Evolutionary conservation across 2,113 vertebrate species (phyloP).

Genomic region (Protomyctophum bolini): DNA sequence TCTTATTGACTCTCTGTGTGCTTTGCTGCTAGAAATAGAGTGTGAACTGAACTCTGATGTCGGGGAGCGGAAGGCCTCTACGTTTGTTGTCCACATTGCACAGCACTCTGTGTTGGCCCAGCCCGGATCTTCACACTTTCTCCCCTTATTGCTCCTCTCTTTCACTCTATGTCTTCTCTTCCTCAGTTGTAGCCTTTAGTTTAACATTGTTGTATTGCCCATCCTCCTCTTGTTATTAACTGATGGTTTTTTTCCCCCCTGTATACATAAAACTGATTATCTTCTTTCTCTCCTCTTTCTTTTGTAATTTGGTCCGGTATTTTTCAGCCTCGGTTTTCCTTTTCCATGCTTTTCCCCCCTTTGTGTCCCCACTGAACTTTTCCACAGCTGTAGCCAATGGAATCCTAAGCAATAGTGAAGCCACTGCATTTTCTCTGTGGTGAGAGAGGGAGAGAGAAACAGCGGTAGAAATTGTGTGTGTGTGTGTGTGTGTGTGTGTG

Average conservation of each 20-base stretch:
- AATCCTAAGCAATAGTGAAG: conserved; percentile 57
- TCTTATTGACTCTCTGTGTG: conserved; percentile 53
- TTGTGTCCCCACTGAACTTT: conserved; percentile 55
- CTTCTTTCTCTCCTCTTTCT: not conserved
- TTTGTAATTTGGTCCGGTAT: not conserved
- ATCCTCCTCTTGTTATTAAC: not conserved
- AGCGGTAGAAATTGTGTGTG: not conserved
- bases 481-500: not conserved
- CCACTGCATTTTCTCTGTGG: conserved; percentile 49
- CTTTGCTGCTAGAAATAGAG: conserved; percentile 54
- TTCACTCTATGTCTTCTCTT: not conserved
- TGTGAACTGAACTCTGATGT: conserved; percentile 47
- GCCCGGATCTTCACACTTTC: not conserved
- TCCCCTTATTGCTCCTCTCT: conserved; percentile 12
- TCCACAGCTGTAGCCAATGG: conserved; percentile 70
- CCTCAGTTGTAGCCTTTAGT: not conserved
- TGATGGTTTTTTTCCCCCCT: not conserved
- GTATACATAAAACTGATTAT: not conserved
- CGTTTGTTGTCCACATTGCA: conserved; percentile 24
- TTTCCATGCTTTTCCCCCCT: conserved; percentile 25
- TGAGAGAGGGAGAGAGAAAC: not conserved
- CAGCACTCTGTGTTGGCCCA: conserved; percentile 9
- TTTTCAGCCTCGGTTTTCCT: not conserved
- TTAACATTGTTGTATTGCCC: not conserved
- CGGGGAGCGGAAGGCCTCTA: conserved; percentile 32